Evolutionary conservation across 2,797 vertebrate species (phyloP).

Genomic region (Acestrorhynchus altus): DNA sequence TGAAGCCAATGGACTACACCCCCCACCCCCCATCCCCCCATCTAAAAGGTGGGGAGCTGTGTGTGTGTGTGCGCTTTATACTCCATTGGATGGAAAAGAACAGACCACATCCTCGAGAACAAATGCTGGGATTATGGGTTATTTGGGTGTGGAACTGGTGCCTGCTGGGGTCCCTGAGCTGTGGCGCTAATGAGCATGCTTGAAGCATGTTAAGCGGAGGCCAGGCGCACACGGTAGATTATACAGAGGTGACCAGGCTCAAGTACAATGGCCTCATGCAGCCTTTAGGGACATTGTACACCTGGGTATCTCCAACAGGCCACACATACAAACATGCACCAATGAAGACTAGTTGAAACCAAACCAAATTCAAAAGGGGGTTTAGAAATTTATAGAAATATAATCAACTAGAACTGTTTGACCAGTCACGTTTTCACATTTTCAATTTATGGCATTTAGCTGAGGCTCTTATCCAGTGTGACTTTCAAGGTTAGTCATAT

Average conservation of each 20-base stretch:
- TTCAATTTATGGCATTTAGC: too few species aligned
- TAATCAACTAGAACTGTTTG: too few species aligned
- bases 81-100: slow-evolving; percentile 82
- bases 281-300: slow-evolving; percentile 68
- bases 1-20: slow-evolving; percentile 77
- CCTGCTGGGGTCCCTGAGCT: slow-evolving; percentile 68
- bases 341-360: too few species aligned
- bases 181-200: slow-evolving; percentile 77
- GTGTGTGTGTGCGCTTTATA: slow-evolving; percentile 69
- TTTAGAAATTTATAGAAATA: too few species aligned
- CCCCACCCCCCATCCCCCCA: background rate
- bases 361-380: too few species aligned
- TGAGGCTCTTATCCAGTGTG: too few species aligned
- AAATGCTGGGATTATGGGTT: slow-evolving; percentile 80
- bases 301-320: slow-evolving; percentile 21
- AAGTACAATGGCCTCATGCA: slow-evolving; percentile 68
- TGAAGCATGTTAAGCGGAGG: slow-evolving; percentile 55
- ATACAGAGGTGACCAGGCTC: slow-evolving; percentile 78
- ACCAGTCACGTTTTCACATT: too few species aligned
- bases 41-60: slow-evolving; percentile 60
- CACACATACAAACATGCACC: slow-evolving; percentile 20
- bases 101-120: slow-evolving; percentile 80
- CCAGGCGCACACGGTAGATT: slow-evolving; percentile 74
- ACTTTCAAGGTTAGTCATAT: too few species aligned
- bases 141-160: slow-evolving; percentile 71